Base-by-base conservation (phyloP, 2,113 vertebrate genomes). In the Semnornis frantzii region DNA sequence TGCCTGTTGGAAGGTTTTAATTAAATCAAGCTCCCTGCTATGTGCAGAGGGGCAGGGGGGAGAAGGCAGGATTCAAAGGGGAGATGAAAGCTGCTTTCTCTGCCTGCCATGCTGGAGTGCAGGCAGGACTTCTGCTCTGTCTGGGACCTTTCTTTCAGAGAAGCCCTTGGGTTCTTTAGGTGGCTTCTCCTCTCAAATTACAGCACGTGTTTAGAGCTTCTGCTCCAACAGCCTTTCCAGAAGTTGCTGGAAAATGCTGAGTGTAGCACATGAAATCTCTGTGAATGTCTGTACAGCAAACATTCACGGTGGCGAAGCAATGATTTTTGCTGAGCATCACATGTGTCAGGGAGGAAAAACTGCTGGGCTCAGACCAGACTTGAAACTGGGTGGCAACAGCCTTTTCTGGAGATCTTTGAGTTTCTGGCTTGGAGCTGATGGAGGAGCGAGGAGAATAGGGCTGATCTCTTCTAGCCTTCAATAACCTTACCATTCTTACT, bases 1-100 rank as follows among this genome's bases (percentile, higher is more conserved):
- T 90, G 87, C 81, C 92, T 83, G 92, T 37, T 80, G 94, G 93
- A 93, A 88, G 90, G 44, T 72, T 92, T 90, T 96, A 95, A 96
- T 97, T 96, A 96, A 72, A 71, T 66, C 12, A 77, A 78, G 14
- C 57, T 90, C 57, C 91, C 90, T 1, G 50, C 62, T 79, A 94
- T 57, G 85, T 1, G 13, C 37, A 25, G 77, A 84, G 71, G 85
- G 70, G 10, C 1, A 9, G 9, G 12, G 16, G 25, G 12, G 31
- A 79, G 60, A 46, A 92, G 55, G 66, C 70, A 82, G 58, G 25
- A 71, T 64, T 87, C 86, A 65, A 84, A 94, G 24, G 8, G 70
- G n/a, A 92, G 94, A 92, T 93, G 83, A 95, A 96, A 94, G 73
- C 52, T 1, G 1, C 46, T 50, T 63, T 5, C 25, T 74, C 48